Conservation (phyloP, 1,140 invertebrate species). For the Diuraphis noxia region DNA sequence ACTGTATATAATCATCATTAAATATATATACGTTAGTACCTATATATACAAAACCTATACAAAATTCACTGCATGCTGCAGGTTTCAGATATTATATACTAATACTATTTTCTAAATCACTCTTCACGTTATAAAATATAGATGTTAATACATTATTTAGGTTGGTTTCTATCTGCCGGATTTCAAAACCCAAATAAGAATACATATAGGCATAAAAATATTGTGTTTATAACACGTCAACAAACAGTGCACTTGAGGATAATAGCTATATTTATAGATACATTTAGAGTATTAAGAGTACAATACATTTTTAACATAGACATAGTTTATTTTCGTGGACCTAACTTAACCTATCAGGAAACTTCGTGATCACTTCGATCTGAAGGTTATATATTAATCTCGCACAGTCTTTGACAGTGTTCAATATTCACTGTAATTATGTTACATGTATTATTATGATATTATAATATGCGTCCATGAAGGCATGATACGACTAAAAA, state of each 20-base stretch:
- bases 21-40: not conserved
- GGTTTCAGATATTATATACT: not conserved
- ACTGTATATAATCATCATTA: not conserved
- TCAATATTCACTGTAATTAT: not conserved
- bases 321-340: too few relatives aligned
- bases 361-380: not conserved
- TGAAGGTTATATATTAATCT: not conserved
- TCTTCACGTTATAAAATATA: not conserved
- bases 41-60: not conserved
- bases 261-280: not conserved
- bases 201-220: not conserved
- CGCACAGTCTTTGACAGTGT: not conserved
- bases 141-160: not conserved
- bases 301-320: too few relatives aligned
- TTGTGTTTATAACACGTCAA: not conserved
- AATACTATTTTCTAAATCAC: not conserved
- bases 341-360: too few relatives aligned
- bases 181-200: not conserved
- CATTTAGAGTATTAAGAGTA: too few relatives aligned
- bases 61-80: not conserved
- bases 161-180: not conserved
- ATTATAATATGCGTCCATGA: not conserved
- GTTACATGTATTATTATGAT: not conserved
- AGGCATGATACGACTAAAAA: not conserved
- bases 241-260: too few relatives aligned